Base-by-base conservation (phyloP, 1,140 invertebrate species). In the Drosophila ohnishii region DNA sequence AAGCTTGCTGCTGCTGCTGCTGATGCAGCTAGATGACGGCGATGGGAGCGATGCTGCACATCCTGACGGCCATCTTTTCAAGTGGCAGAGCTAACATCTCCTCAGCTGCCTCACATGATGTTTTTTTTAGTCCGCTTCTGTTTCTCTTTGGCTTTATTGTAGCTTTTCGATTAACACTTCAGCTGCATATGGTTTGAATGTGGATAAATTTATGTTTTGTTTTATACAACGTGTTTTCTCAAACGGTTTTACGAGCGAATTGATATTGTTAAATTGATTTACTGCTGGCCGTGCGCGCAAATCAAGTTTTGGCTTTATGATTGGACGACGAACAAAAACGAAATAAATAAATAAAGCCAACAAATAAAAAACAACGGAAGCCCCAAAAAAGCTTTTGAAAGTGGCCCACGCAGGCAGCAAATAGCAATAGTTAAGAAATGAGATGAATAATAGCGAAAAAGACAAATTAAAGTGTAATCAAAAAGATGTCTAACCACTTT, bases 391-490 rank as follows among this genome's bases (percentile, higher is more conserved):
- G 53, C 63, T 76, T 87, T 85, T 65, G 78, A 86, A 87, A 86
- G 83, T 62, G 75, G 44, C 75, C 83, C 83, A 87, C 83, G 83
- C 79, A 82, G 80, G 75, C 70, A 63, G 78, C 82, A 81, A 81
- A 80, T 78, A 78, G 72, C 67, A 69, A 69, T 73, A 71, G 78
- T 81, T 73, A 62, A 82, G 74, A 74, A 82, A 82, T 84, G 75
- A 84, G 58, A 63, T 62, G 67, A 85, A 84, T 77, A 72, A 72
- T 72, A 70, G 69, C 62, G 73, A 72, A 86, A 85, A 72, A 80
- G 61, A 82, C 67, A 83, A 87, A 88, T 87, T 87, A 77, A 87
- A 83, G 76, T 86, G 79, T 86, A 87, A 83, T 86, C 79, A 78
- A 77, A 86, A 83, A 87, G 83, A 64, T 72, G 83, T 87, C 75